Evolutionary conservation across 2,797 vertebrate species (phyloP).

Genomic region (Lutra lutra): DNA sequence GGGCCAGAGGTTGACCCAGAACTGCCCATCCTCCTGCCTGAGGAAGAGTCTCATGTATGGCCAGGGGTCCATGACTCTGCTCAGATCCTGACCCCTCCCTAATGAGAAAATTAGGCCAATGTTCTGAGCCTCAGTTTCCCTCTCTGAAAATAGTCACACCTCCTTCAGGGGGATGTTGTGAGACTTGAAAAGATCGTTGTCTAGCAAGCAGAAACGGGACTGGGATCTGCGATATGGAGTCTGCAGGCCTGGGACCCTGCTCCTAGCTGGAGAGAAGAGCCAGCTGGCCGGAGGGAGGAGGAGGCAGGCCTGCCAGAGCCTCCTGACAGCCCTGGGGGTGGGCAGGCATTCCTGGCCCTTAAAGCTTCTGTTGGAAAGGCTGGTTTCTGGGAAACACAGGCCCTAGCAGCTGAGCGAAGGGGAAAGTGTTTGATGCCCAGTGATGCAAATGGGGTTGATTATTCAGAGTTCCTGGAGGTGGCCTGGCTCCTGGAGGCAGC

Average conservation of each 20-base stretch:
- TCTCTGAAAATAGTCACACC: not conserved
- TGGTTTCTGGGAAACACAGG: conserved; percentile 29
- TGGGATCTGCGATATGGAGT: not conserved
- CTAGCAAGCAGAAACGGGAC: not conserved
- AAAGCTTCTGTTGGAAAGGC: not conserved
- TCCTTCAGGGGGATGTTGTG: not conserved
- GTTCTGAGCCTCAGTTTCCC: not conserved
- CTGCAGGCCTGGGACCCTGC: not conserved
- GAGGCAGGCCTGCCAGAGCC: not conserved
- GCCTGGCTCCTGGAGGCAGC: not conserved
- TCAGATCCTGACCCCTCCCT: not conserved
- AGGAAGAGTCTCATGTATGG: not conserved
- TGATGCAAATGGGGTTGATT: not conserved
- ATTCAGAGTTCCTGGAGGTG: not conserved
- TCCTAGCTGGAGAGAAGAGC: not conserved
- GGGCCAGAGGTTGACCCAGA: not conserved
- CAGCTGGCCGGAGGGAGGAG: not conserved
- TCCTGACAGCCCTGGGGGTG: not conserved
- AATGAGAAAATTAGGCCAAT: not conserved
- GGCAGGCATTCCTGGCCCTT: not conserved
- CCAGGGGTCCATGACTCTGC: no score
- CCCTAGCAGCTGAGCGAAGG: not conserved
- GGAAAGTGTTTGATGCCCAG: not conserved
- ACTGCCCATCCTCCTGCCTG: not conserved
- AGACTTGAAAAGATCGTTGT: not conserved